Conservation (phyloP, 2,797 vertebrate species). For the Philypnodon macrostomus region DNA sequence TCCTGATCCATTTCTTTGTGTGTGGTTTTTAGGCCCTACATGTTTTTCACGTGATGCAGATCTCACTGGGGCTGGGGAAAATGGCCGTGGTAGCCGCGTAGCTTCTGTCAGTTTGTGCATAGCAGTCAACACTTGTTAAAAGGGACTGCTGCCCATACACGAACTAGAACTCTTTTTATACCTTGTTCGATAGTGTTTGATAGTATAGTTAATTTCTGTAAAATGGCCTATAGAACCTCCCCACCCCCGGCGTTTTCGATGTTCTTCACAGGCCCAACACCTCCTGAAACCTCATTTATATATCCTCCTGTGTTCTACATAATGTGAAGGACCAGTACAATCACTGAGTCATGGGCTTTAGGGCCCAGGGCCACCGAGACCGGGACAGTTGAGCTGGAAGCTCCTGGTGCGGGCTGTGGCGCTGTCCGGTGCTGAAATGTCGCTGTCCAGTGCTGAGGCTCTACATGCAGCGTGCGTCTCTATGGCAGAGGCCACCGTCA, state of each 20-base stretch:
- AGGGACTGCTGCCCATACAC: background rate
- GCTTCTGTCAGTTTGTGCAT: slow-evolving; percentile 16
- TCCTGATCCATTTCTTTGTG: background rate
- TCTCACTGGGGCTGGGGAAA: slow-evolving; percentile 30
- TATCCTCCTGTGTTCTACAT: background rate
- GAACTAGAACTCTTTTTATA: background rate
- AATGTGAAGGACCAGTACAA: background rate
- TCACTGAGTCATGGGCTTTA: background rate
- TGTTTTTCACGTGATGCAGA: slow-evolving; percentile 25
- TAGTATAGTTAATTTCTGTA: too few species aligned
- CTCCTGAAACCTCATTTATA: slow-evolving; percentile 22
- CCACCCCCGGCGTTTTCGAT: slow-evolving; percentile 39
- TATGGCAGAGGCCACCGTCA: slow-evolving; percentile 8
- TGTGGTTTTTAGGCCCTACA: too few species aligned
- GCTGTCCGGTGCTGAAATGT: slow-evolving; percentile 74
- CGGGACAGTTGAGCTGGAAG: slow-evolving; percentile 6
- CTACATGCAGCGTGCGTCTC: slow-evolving; percentile 17
- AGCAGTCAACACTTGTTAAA: slow-evolving; percentile 7
- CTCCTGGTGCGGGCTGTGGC: slow-evolving; percentile 26
- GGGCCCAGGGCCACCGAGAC: slow-evolving; percentile 17
- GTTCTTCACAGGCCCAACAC: slow-evolving; percentile 40
- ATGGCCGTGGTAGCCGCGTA: slow-evolving; percentile 45
- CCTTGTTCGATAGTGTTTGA: too few species aligned
- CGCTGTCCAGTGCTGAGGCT: slow-evolving; percentile 59
- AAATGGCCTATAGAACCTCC: slow-evolving; percentile 26